Conservation (phyloP, 2,797 vertebrate species). For the Odontamblyopus rebecca region DNA sequence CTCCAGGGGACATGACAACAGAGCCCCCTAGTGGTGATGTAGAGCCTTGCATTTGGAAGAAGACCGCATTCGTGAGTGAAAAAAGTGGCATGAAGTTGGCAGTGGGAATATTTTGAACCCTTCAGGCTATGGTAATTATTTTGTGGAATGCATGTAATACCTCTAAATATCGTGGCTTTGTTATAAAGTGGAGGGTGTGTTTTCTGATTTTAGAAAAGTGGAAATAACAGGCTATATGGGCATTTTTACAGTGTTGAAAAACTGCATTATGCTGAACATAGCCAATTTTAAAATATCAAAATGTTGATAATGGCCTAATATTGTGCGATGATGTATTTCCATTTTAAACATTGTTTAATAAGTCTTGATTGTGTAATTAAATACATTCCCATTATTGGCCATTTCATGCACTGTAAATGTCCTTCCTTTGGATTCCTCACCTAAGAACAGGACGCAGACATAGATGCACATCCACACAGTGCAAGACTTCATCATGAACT, state of each 20-base stretch:
- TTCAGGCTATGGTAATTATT: background rate
- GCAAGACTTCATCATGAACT: constrained; percentile 69
- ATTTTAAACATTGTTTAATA: constrained; percentile 1
- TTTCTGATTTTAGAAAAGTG: background rate
- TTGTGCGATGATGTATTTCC: constrained; percentile 15
- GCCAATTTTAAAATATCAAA: background rate
- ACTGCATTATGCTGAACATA: background rate
- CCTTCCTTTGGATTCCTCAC: constrained; percentile 64
- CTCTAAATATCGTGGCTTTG: background rate
- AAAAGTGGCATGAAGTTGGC: constrained; percentile 46
- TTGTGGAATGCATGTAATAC: background rate
- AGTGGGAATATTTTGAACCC: constrained; percentile 10
- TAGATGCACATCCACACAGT: constrained; percentile 72
- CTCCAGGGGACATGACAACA: constrained; percentile 66
- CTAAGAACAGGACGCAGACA: constrained; percentile 72
- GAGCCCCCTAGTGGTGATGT: constrained; percentile 68
- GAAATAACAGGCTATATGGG: background rate
- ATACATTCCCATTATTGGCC: background rate
- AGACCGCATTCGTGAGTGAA: constrained; percentile 34
- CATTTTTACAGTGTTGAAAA: background rate
- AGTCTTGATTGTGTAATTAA: background rate
- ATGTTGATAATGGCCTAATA: constrained; percentile 14
- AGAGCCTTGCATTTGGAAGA: constrained; percentile 13
- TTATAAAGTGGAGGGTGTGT: background rate
- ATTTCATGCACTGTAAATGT: background rate